Evolutionary conservation across 2,797 vertebrate genomes (phyloP), one percentile per base, ranked within the genome.

Genomic region (Varecia variegata): DNA sequence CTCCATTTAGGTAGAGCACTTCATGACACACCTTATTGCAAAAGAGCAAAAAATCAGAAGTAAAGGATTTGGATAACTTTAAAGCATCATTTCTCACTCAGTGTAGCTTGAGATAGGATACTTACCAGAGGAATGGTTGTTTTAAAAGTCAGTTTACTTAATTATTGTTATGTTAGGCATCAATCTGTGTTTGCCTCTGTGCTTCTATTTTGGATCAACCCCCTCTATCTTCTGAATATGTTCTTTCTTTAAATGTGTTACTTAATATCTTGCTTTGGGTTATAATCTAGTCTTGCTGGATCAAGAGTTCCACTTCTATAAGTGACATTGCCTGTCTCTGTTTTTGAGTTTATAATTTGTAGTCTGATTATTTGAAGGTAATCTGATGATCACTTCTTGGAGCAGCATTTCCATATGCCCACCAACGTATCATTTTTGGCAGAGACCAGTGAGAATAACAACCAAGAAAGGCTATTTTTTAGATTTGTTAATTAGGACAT

Each of bases 341-440:
- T 88, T 88, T 92, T 30, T 79, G 30, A 92, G 15, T 92, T 93
- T 95, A 27, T 70, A 76, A 79, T 81, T 80, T 67, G n/a, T 40
- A 40, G 17, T 68, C 70, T 65, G 15, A 45, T 81, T 88, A 50
- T 91, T 96, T 82, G 47, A 95, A 50, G 43, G 50, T 52, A 87
- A 2, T 56, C 47, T 91, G 91, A 52, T 14, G 27, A 85, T 85
- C 52, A 62, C 32, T 80, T 94, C 45, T 84, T 85, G 47, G 47
- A 87, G 23, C 12, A 76, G 27, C 5, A 5, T 89, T 54, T 74
- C 18, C 65, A 20, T 43, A 38, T 74, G 35, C 21, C 45, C 38
- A 76, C 52, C 67, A 70, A 35, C 3, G 10, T 40, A 17, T 8
- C 38, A 30, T 62, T 21, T 82, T 92, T 88, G 20, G 27, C 88